A percentile compares a stretch with the other conserved stretches of the same genome.
Evolutionary conservation across 2,888 invertebrate genomes (phyloP).

Genomic region (Epinotia bilunana): DNA sequence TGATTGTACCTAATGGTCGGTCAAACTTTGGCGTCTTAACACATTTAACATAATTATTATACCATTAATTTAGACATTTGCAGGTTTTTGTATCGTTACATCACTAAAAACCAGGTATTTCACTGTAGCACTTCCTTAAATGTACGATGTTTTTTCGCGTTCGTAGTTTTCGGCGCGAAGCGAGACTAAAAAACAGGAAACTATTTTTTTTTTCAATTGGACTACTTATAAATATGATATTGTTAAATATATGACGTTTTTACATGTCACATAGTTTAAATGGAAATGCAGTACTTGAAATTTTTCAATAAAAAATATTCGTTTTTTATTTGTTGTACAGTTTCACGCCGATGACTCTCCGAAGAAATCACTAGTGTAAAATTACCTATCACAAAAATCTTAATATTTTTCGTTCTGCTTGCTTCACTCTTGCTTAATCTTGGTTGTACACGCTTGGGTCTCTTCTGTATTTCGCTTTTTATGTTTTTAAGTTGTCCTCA

Average conservation of each 20-base stretch:
- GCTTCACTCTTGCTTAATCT: slow-evolving; percentile 70
- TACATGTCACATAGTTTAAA: not conserved
- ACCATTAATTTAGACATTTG: slow-evolving; percentile 52
- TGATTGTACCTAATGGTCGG: slow-evolving; percentile 20
- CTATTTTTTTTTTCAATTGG: not conserved
- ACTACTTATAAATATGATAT: not conserved
- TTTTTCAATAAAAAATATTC: too few species aligned
- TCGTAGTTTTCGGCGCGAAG: slow-evolving; percentile 10
- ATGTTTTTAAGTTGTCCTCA: slow-evolving; percentile 50
- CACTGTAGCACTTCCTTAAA: slow-evolving; percentile 55
- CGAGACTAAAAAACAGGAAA: not conserved
- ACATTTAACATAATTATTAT: slow-evolving; percentile 33
- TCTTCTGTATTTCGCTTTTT: slow-evolving; percentile 60
- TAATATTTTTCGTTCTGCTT: slow-evolving; percentile 60
- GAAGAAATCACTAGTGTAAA: slow-evolving; percentile 20
- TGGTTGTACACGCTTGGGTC: slow-evolving; percentile 63
- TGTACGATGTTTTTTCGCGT: slow-evolving; percentile 12
- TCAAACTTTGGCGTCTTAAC: slow-evolving; percentile 26
- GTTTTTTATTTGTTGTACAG: not conserved
- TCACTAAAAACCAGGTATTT: slow-evolving; percentile 62
- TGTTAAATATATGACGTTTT: not conserved
- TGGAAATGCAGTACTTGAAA: not conserved
- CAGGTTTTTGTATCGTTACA: slow-evolving; percentile 56
- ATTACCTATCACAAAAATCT: slow-evolving; percentile 23
- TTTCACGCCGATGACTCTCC: slow-evolving; percentile 7